Evolutionary conservation across 2,797 vertebrate genomes (phyloP), one percentile per base, ranked within the genome.

Genomic region (Menidia menidia): DNA sequence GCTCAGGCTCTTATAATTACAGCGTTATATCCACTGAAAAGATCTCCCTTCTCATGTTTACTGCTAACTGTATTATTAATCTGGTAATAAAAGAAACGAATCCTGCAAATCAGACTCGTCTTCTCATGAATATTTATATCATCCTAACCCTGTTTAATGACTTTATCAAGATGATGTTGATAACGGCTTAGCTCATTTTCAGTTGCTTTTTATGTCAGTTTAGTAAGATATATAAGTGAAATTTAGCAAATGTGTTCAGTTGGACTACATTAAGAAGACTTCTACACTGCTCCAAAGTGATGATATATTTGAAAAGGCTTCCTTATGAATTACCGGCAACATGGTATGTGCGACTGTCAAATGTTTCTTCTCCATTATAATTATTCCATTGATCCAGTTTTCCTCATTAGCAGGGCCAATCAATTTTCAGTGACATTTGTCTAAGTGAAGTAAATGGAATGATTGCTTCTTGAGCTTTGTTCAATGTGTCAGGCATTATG

Each of bases 401-500:
- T 78, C 81, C 87, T 91, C 89, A 88, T 91, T 92, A 90, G 87
- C 81, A 75, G 87, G 88, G 85, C 85, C 86, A 89, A 91, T 93
- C 89, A 86, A 91, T 91, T 87, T 86, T 81, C 80, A 52, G 81
- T 92, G 92, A 89, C 90, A 92, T 90, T 92, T 91, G 87, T 92
- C 88, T 86, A 85, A 90, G 90, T 90, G 89, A 92, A 89, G 90
- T 90, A 91, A 92, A 92, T 88, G 83, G 87, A 89, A 93, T 87
- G 86, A 88, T 88, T 89, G 87, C 81, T 85, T 90, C 85, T 86
- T 84, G 84, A 89, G 90, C 88, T 89, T 91, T 91, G 87, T 89
- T 93, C 89, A 85, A 83, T 89, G 89, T 93, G 88, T 90, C 89
- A 88, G 87, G 78, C 88, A 84, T 88, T 87, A 90, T 89, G 89